Evolutionary conservation across 2,797 vertebrate genomes (phyloP).

Genomic region (Pseudopleuronectes americanus): DNA sequence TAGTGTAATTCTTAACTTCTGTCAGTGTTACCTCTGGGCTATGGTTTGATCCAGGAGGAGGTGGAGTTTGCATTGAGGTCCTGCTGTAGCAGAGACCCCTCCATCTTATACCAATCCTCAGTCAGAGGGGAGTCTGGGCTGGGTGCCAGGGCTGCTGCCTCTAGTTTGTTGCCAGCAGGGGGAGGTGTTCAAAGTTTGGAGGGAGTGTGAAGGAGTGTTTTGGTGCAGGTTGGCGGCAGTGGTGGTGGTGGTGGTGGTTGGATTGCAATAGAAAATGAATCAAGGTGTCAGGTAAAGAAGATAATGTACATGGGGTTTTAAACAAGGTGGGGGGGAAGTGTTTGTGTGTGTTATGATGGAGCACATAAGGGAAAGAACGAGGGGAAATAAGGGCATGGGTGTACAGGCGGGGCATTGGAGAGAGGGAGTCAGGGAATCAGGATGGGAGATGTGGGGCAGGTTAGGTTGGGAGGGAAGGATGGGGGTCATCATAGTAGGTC

Average conservation of each 20-base stretch:
- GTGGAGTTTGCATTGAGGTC: conserved; percentile 93
- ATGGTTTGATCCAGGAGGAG: conserved; percentile 92
- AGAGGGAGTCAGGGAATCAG: neutral
- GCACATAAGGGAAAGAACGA: conserved; percentile 42
- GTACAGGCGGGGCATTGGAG: conserved; percentile 32
- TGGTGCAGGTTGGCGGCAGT: conserved; percentile 73
- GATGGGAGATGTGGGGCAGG: conserved; percentile 33
- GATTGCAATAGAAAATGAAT: conserved; percentile 73
- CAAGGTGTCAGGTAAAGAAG: conserved; percentile 64
- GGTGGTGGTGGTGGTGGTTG: conserved; percentile 72
- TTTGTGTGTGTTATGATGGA: conserved; percentile 1
- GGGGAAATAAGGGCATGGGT: conserved; percentile 13
- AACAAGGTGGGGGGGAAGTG: neutral
- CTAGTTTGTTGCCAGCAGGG: conserved; percentile 79
- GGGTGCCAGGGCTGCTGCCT: conserved; percentile 84
- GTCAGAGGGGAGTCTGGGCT: conserved; percentile 86
- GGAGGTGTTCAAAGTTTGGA: conserved; percentile 72
- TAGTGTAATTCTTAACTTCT: conserved; percentile 3
- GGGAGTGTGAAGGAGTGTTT: conserved; percentile 79
- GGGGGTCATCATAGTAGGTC: conserved; percentile 9
- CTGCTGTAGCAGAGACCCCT: conserved; percentile 89
- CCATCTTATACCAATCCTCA: conserved; percentile 89
- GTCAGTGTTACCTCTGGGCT: conserved; percentile 83
- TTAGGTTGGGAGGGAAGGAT: neutral
- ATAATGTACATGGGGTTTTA: conserved; percentile 50